Evolutionary conservation across 2,888 invertebrate species (phyloP).

Genomic region (Periphyllus acericola): DNA sequence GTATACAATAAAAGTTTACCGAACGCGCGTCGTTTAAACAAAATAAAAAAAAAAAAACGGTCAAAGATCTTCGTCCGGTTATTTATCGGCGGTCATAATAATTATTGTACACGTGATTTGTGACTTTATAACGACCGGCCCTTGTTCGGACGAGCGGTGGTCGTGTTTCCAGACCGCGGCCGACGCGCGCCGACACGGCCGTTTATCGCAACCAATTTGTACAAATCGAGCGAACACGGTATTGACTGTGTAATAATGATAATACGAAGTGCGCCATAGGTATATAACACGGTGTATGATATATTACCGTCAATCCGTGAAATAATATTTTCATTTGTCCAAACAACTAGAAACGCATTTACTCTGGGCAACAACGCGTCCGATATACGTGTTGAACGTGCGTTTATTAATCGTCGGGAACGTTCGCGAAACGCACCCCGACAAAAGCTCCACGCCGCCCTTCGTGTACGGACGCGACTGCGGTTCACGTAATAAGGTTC

Average conservation of each 20-base stretch:
- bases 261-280: too few species aligned
- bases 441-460: too few species aligned
- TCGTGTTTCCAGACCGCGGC: neutral
- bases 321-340: neutral
- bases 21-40: neutral
- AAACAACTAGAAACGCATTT: neutral
- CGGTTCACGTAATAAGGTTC: too few species aligned
- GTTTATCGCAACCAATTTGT: neutral
- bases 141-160: neutral
- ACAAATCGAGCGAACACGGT: neutral
- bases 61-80: neutral
- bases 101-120: constrained; percentile 12
- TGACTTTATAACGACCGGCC: neutral
- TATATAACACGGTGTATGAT: too few species aligned
- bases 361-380: too few species aligned
- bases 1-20: neutral
- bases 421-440: too few species aligned
- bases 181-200: neutral
- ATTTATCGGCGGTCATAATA: neutral
- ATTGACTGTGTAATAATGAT: too few species aligned
- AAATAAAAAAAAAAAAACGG: neutral
- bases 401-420: too few species aligned
- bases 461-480: too few species aligned
- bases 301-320: neutral
- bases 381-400: too few species aligned